phyloP scores from a whole-genome alignment of 2,113 vertebrate genomes.

The Apteryx mantelli region DNA sequence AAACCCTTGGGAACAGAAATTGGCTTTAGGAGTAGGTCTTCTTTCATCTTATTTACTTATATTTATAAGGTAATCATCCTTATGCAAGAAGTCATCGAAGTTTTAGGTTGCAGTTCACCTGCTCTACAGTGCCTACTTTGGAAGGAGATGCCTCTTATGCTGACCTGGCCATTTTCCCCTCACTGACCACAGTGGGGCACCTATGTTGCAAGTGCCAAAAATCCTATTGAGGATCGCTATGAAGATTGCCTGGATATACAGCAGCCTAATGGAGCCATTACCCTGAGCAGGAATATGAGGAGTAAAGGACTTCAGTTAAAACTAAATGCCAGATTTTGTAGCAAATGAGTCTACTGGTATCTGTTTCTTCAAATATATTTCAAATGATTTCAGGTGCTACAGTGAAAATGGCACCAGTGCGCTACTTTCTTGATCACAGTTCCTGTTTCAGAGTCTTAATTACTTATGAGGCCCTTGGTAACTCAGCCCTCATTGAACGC shows the following conservation, averaged over 20 bases:
- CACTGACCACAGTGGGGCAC: not conserved
- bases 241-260: not conserved
- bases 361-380: not conserved
- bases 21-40: not conserved
- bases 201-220: not conserved
- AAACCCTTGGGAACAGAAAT: not conserved
- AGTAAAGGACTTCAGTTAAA: not conserved
- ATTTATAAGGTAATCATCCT: not conserved
- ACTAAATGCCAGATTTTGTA: not conserved
- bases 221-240: not conserved
- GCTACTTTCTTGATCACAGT: not conserved
- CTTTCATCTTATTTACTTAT: not conserved
- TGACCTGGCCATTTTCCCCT: not conserved
- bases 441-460: constrained; percentile 13
- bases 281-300: not conserved
- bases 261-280: not conserved
- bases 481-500: not conserved
- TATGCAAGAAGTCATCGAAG: not conserved
- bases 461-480: constrained; percentile 1
- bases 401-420: not conserved
- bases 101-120: not conserved
- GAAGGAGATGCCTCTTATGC: not conserved
- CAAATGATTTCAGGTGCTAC: not conserved
- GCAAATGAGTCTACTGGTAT: not conserved
- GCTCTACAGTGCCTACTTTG: not conserved